Conservation (phyloP, 2,797 vertebrate genomes). For the Myotis findleyi region DNA sequence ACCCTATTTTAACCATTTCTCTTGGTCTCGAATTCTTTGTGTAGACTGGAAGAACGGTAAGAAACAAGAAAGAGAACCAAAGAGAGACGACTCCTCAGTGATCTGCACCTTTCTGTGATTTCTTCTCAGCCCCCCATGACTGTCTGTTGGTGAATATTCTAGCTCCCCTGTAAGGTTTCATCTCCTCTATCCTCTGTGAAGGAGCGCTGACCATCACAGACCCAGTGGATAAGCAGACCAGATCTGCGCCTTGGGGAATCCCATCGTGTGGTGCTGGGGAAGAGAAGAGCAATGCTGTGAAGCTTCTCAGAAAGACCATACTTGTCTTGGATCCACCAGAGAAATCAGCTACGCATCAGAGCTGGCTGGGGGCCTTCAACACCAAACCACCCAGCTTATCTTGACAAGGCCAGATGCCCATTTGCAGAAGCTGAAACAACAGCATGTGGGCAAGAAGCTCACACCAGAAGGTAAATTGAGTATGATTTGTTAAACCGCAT, state of each 20-base stretch:
- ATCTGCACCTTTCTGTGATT: neutral
- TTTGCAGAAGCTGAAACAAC: constrained; percentile 1
- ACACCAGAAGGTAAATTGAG: neutral
- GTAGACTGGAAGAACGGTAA: neutral
- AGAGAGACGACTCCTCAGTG: neutral
- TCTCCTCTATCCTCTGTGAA: neutral
- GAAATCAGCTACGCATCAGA: neutral
- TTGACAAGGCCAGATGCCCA: neutral
- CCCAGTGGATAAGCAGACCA: neutral
- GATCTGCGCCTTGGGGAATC: neutral
- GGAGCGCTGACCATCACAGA: neutral
- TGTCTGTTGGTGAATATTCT: constrained; percentile 8
- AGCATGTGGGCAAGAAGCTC: neutral
- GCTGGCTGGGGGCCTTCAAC: neutral
- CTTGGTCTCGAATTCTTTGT: neutral
- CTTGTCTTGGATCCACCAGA: neutral
- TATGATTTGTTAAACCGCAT: constrained; percentile 6
- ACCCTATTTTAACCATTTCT: constrained; percentile 37
- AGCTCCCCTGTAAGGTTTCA: neutral
- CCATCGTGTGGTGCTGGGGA: neutral
- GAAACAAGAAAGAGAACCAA: neutral
- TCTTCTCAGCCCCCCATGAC: neutral
- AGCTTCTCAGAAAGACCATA: neutral
- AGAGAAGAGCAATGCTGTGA: neutral
- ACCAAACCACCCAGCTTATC: neutral